Base-by-base conservation (phyloP, 1,140 invertebrate genomes). In the Lasioglossum baleicum region DNA sequence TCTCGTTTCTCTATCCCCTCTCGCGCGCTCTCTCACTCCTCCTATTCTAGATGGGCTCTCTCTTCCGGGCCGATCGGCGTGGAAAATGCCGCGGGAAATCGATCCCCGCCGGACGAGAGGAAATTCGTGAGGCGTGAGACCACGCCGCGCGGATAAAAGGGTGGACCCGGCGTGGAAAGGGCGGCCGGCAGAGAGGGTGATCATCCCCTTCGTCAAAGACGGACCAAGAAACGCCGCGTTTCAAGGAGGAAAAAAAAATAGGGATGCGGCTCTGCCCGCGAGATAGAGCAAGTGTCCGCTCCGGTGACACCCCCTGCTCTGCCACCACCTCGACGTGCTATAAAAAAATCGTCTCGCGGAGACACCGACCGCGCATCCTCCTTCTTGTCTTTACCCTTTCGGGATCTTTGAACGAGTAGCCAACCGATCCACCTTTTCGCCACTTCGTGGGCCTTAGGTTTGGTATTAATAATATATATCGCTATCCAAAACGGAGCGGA, bases 31-130 rank as follows among this genome's bases (percentile, higher is more conserved):
- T 53, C 51, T 53, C 51, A 5, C 15, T 48, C 53, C 79, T 67
- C 72, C 61, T 67, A 60, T 66, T 77, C 77, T 69, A 48, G 44
- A 58, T 78, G 58, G 68, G 61, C 81, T 63, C 70, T 66, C 79
- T 87, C 88, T 91, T 91, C 88, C 90, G 90, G 91, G 85, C 87
- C 88, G 89, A 90, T 91, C 88, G 88, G 81, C 83, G 90, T 87
- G 90, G 90, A 90, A 91, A 91, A 91, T 88, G 85, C 85, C 88
- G 85, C 87, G 88, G 82, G 83, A 90, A 88, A 89, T 90, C 87
- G 87, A 89, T 88, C 68, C 48, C 40, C 75, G 63, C 67, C 71
- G 80, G 80, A 86, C 84, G 75, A 80, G 83, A 78, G 80, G 83
- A 91, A 88, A 90, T 90, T 90, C 88, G 87, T 89, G 79, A 86